Evolutionary conservation across 2,113 vertebrate species (phyloP).

Genomic region (Litocranius walleri): DNA sequence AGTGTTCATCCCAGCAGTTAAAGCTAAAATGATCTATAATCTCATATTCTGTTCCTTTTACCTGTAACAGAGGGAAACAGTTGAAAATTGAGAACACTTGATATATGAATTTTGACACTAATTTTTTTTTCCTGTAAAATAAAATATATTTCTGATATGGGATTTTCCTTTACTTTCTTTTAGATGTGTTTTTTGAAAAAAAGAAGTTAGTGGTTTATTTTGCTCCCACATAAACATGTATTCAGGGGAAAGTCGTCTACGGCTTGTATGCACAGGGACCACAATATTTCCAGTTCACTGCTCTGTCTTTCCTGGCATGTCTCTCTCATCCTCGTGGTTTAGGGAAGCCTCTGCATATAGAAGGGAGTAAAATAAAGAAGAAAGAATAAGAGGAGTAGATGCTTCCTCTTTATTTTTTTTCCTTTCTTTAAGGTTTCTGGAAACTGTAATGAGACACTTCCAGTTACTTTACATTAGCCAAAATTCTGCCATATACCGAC

Average conservation of each 20-base stretch:
- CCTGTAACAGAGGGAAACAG: background rate
- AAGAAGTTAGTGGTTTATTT: background rate
- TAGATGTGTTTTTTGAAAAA: background rate
- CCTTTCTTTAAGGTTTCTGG: background rate
- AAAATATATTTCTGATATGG: background rate
- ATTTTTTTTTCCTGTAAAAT: background rate
- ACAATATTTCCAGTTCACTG: background rate
- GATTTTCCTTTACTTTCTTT: background rate
- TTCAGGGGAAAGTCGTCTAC: background rate
- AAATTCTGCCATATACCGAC: background rate
- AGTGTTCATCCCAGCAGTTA: background rate
- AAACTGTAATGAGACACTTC: background rate
- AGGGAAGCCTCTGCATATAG: background rate
- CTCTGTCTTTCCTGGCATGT: accelerated
- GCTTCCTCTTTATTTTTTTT: background rate
- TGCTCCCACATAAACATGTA: background rate
- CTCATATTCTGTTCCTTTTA: background rate
- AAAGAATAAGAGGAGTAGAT: background rate
- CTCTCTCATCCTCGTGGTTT: background rate
- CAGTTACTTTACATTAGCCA: background rate
- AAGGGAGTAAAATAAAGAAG: background rate
- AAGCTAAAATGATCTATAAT: background rate
- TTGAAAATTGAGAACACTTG: background rate
- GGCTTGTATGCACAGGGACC: background rate
- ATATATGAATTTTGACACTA: background rate